Percentiles rank a stretch among this genome's conserved stretches.
Conservation (phyloP, 2,888 invertebrate species). For the Zele albiditarsus region DNA sequence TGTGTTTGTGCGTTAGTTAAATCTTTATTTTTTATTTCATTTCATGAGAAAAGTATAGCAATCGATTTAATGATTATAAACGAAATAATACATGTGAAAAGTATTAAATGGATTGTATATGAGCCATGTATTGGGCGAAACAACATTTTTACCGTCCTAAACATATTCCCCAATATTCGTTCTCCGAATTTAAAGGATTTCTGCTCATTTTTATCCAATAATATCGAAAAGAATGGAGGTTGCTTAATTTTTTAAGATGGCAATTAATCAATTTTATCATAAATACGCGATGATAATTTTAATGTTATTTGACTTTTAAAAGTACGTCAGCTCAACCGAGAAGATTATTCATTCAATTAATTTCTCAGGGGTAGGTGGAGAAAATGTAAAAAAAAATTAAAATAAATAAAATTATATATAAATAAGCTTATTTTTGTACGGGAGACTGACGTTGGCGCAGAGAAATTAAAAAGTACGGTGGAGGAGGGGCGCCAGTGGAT, state of each 20-base stretch:
- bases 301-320: neutral
- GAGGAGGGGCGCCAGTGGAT: constrained; percentile 47
- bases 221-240: too few species aligned
- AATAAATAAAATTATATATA: constrained; percentile 22
- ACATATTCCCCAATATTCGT: too few species aligned
- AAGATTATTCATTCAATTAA: constrained; percentile 34
- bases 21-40: neutral
- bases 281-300: neutral
- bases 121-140: too few species aligned
- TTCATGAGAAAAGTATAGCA: neutral
- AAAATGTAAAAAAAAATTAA: constrained; percentile 23
- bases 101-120: too few species aligned
- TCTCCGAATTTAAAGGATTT: too few species aligned
- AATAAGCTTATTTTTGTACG: constrained; percentile 23
- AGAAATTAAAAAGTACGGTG: constrained; percentile 36
- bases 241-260: too few species aligned
- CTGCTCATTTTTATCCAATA: too few species aligned
- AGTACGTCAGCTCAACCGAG: neutral
- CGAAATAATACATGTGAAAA: neutral
- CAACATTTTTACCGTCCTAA: too few species aligned
- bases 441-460: constrained; percentile 18
- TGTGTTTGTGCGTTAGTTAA: neutral
- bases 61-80: neutral
- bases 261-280: too few species aligned
- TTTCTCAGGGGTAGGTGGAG: neutral